These are phyloP conservation scores for Emesis furor DNA, from an alignment of 2,888 invertebrate species.

Conservation along the genomic window DNA sequence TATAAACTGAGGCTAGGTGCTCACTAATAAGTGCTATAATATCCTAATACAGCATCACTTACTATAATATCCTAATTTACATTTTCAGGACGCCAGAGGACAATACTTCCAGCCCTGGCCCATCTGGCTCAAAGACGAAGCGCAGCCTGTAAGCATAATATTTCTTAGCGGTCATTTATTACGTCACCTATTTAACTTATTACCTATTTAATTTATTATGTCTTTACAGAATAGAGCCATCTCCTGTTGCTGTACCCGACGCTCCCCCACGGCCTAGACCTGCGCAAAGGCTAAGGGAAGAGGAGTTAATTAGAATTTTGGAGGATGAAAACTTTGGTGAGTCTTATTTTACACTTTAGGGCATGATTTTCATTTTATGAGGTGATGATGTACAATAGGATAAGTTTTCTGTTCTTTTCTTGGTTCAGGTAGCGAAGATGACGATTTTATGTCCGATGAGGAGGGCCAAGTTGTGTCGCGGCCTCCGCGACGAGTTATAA, in stretches of 20 bases:
- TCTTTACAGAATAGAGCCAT: background rate
- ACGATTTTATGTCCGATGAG: background rate
- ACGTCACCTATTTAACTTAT: slow-evolving; percentile 1
- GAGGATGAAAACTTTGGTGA: background rate
- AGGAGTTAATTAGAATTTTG: background rate
- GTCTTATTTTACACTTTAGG: background rate
- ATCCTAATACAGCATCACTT: slow-evolving; percentile 1
- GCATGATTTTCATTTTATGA: background rate
- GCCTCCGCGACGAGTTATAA: background rate
- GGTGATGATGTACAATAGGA: background rate
- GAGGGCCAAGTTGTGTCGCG: background rate
- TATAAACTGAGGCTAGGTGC: background rate
- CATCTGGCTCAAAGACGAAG: background rate
- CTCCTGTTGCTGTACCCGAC: background rate
- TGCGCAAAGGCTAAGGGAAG: background rate
- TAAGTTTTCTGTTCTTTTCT: background rate
- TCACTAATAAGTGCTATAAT: background rate
- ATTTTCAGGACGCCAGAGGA: slow-evolving; percentile 1
- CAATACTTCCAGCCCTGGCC: background rate
- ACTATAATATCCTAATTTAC: slow-evolving; percentile 1
- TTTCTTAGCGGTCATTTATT: slow-evolving; percentile 1
- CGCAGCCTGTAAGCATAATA: background rate
- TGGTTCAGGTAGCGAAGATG: background rate
- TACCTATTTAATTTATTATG: slow-evolving; percentile 1
- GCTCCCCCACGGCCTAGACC: background rate